Conservation (phyloP, 2,888 invertebrate species). For the Balanococcus diminutus region DNA sequence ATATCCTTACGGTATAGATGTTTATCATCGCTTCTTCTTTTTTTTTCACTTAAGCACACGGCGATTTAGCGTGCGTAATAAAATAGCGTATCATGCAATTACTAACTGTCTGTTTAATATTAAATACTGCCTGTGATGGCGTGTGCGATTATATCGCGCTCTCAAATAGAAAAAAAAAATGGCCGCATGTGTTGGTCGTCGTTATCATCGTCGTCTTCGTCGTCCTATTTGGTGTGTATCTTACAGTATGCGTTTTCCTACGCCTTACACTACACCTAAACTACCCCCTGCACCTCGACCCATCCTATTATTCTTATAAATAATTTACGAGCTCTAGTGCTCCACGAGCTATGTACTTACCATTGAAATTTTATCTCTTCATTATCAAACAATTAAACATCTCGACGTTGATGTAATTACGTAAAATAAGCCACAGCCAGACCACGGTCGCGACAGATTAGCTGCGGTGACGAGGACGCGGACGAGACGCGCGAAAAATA, state of each 20-base stretch:
- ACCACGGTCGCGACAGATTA: background rate
- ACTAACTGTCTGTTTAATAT: constrained; percentile 49
- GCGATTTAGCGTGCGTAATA: constrained; percentile 47
- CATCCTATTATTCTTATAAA: background rate
- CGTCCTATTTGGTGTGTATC: background rate
- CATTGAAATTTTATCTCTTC: background rate
- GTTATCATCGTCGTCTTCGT: background rate
- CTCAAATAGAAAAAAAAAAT: background rate
- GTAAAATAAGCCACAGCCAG: background rate
- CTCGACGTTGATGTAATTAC: background rate
- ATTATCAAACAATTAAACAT: constrained; percentile 12
- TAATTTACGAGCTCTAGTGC: background rate
- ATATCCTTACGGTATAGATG: constrained; percentile 34
- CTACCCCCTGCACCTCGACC: too few relatives aligned
- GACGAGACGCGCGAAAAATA: background rate
- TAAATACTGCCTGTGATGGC: constrained; percentile 38
- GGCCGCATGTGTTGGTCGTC: background rate
- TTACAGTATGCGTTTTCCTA: background rate
- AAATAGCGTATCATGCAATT: constrained; percentile 51
- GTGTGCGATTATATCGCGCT: constrained; percentile 44
- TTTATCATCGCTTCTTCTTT: constrained; percentile 26
- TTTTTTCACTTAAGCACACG: constrained; percentile 40
- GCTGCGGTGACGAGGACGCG: background rate
- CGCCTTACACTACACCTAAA: background rate
- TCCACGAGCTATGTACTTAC: background rate